Evolutionary conservation across 1,140 invertebrate genomes (phyloP).

Genomic region (Ericerus pela): DNA sequence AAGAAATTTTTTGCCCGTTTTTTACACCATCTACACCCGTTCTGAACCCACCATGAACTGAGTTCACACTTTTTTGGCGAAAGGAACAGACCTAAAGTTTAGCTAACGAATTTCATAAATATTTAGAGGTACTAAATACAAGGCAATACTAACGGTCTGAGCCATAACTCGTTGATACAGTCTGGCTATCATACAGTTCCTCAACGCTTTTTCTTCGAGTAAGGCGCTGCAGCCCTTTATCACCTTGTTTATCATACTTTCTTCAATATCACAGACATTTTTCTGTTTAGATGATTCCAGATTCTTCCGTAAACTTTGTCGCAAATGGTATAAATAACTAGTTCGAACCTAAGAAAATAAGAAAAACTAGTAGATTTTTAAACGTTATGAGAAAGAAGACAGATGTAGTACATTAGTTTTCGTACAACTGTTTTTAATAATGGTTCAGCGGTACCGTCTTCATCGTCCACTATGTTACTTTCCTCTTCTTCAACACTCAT

Average conservation of each 20-base stretch:
- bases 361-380: background rate
- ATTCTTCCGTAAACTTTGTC: conserved; percentile 14
- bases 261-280: background rate
- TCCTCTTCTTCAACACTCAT: background rate
- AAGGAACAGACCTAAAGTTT: background rate
- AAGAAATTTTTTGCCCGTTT: too few relatives aligned
- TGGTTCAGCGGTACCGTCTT: background rate
- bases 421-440: background rate
- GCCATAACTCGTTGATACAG: conserved; percentile 19
- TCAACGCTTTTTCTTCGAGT: conserved; percentile 21
- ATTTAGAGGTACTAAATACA: background rate
- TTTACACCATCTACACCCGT: too few relatives aligned
- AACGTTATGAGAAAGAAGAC: background rate
- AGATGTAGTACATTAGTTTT: background rate
- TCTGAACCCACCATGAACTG: too few relatives aligned
- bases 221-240: conserved; percentile 16
- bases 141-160: conserved; percentile 12
- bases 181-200: conserved; percentile 20
- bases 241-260: conserved; percentile 4
- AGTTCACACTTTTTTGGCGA: too few relatives aligned
- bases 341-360: conserved; percentile 7
- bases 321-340: conserved; percentile 14
- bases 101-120: too few relatives aligned
- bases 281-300: conserved; percentile 8
- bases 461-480: background rate